These are phyloP conservation scores for Gryon sp. DNA, from an alignment of 1,140 invertebrate genomes.

Conservation along the genomic window DNA sequence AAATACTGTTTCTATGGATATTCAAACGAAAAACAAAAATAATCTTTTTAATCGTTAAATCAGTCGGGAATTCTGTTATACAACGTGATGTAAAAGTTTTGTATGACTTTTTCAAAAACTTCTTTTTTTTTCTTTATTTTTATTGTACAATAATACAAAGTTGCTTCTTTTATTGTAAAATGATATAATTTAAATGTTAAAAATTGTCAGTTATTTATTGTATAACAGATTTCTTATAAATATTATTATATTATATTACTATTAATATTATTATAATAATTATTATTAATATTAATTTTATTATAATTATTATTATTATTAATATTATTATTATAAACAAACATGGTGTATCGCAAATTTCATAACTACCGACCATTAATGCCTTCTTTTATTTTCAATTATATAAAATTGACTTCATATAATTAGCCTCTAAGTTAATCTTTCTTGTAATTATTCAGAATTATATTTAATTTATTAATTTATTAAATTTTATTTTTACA, in stretches of 20 bases:
- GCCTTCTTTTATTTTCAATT: neutral
- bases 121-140: no score
- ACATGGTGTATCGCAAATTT: constrained; percentile 26
- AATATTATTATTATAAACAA: constrained; percentile 11
- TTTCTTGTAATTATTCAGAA: neutral
- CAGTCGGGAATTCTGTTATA: constrained; percentile 28
- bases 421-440: constrained; percentile 22
- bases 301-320: no score
- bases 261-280: constrained; percentile 2
- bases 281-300: no score
- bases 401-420: constrained; percentile 20
- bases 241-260: neutral
- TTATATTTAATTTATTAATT: no score
- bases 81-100: constrained; percentile 4
- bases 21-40: no score
- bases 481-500: no score
- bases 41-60: no score
- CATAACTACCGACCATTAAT: constrained; percentile 33
- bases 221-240: constrained; percentile 14
- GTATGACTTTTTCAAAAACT: neutral
- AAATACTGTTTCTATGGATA: no score
- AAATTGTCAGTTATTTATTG: no score
- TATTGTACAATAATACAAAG: constrained; percentile 15
- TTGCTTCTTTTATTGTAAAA: neutral
- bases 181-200: no score